phyloP scores from a whole-genome alignment of 2,888 invertebrate species.

The Dichetophora obliterata region DNA sequence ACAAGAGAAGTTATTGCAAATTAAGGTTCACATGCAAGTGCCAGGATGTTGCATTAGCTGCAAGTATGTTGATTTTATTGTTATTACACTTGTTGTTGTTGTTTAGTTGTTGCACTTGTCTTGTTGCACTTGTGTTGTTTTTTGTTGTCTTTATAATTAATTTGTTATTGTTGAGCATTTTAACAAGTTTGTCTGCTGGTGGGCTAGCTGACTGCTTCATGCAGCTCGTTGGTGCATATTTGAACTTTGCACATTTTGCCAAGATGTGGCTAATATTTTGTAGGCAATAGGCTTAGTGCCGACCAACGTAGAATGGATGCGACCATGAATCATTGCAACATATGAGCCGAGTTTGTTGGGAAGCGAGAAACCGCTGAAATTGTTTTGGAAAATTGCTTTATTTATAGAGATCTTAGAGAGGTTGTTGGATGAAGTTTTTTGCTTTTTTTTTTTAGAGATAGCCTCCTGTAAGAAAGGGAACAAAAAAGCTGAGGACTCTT shows the following conservation, averaged over 20 bases:
- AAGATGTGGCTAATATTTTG: conserved; percentile 10
- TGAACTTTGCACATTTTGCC: conserved; percentile 27
- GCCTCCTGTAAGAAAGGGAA: too few relatives aligned
- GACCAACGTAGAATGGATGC: background rate
- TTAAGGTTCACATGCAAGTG: conserved; percentile 81
- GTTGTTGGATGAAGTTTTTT: too few relatives aligned
- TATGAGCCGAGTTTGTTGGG: conserved; percentile 2
- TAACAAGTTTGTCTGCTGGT: conserved; percentile 39
- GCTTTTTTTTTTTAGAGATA: too few relatives aligned
- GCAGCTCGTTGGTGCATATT: conserved; percentile 37
- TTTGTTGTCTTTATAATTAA: conserved; percentile 61
- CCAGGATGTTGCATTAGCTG: conserved; percentile 71
- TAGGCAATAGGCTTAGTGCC: background rate
- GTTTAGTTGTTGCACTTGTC: conserved; percentile 10
- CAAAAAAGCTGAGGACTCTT: too few relatives aligned
- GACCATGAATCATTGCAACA: conserved; percentile 19
- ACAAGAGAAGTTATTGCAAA: conserved; percentile 81
- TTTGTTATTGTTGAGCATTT: conserved; percentile 68
- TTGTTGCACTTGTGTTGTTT: conserved; percentile 32
- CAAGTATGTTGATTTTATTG: conserved; percentile 66
- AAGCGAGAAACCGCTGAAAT: conserved; percentile 9
- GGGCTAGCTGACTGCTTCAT: background rate
- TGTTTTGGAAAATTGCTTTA: background rate
- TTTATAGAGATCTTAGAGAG: background rate
- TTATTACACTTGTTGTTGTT: conserved; percentile 29